Percentiles rank a stretch among this genome's conserved stretches.
Conservation (phyloP, 2,113 vertebrate species). For the Cariama cristata region DNA sequence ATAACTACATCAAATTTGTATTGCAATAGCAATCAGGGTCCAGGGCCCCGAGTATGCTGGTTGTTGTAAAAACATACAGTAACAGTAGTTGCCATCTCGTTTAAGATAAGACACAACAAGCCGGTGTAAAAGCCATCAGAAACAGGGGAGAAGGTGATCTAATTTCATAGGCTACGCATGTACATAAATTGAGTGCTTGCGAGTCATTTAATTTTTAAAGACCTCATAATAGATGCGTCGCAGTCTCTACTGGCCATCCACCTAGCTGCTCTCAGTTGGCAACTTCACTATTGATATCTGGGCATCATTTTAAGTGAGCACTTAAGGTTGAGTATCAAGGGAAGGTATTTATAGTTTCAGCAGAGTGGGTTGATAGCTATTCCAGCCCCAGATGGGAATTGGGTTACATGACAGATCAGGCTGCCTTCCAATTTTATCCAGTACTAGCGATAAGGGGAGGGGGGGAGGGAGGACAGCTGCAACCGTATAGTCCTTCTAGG, state of each 20-base stretch:
- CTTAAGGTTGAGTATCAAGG: slow-evolving; percentile 65
- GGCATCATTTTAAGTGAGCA: slow-evolving; percentile 67
- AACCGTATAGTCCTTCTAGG: slow-evolving; percentile 74
- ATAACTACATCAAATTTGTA: neutral
- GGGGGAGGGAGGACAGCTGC: slow-evolving; percentile 49
- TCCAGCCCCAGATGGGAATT: slow-evolving; percentile 59
- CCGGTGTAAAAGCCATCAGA: neutral
- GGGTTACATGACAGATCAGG: slow-evolving; percentile 48
- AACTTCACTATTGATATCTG: slow-evolving; percentile 56
- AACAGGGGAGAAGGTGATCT: neutral
- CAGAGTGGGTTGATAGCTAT: slow-evolving; percentile 59
- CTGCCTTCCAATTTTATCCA: slow-evolving; percentile 25
- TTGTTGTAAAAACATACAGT: neutral
- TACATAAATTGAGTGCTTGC: neutral
- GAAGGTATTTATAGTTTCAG: slow-evolving; percentile 62
- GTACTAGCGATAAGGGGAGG: slow-evolving; percentile 25
- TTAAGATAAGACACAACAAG: neutral
- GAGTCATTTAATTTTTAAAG: slow-evolving; percentile 38
- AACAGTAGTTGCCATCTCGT: neutral
- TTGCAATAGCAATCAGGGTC: neutral
- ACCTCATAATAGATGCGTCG: neutral
- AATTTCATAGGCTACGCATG: neutral
- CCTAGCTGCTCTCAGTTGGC: slow-evolving; percentile 6
- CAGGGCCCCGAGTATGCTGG: neutral
- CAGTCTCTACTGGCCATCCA: slow-evolving; percentile 31